These are phyloP conservation scores for Allygus modestus DNA, from an alignment of 2,888 invertebrate genomes.

Conservation along the genomic window DNA sequence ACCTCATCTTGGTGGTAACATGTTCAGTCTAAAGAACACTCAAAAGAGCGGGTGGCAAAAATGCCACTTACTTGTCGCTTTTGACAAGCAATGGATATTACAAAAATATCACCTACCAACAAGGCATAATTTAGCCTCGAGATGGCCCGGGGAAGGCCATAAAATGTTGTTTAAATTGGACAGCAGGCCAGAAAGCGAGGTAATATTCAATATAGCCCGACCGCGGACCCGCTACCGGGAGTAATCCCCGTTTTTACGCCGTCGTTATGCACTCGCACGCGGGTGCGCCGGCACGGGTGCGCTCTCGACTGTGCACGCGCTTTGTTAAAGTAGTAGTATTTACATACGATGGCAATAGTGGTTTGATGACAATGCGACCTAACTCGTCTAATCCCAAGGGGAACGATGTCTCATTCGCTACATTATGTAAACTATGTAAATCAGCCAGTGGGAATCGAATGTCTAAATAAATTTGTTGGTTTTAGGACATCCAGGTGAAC, in stretches of 20 bases:
- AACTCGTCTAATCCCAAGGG: constrained; percentile 10
- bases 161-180: constrained; percentile 29
- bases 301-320: too few species aligned
- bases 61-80: not conserved
- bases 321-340: too few species aligned
- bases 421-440: constrained; percentile 16
- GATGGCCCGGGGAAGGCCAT: not conserved
- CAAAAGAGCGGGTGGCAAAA: too few species aligned
- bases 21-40: too few species aligned
- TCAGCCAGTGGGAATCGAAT: not conserved
- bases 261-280: not conserved
- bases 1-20: too few species aligned
- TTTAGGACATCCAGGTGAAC: not conserved
- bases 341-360: too few species aligned
- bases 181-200: constrained; percentile 6
- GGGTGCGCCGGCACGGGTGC: too few species aligned
- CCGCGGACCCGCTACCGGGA: not conserved
- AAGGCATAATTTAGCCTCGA: constrained; percentile 25
- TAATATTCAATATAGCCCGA: constrained; percentile 26
- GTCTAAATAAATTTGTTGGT: not conserved
- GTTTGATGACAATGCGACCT: not conserved
- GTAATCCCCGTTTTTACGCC: not conserved
- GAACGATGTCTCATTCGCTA: constrained; percentile 5
- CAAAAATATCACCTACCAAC: constrained; percentile 29
- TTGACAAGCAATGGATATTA: not conserved